Conservation (phyloP, 2,888 invertebrate species). For the Nudaria mundana region DNA sequence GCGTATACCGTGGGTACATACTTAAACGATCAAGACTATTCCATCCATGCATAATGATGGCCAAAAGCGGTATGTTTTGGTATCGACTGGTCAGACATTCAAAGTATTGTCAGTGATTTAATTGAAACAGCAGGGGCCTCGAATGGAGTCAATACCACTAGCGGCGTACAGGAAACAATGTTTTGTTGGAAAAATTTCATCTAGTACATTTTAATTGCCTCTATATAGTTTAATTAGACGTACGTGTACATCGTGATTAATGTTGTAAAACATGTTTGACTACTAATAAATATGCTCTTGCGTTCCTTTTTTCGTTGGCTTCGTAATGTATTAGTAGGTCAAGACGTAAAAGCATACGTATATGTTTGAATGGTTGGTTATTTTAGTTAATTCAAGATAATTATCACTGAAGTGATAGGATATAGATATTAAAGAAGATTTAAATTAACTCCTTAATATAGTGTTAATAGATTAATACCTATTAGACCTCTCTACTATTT, state of each 20-base stretch:
- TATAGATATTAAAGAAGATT: neutral
- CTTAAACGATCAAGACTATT: conserved; percentile 44
- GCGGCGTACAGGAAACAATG: conserved; percentile 68
- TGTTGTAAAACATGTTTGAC: conserved; percentile 54
- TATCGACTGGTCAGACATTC: conserved; percentile 67
- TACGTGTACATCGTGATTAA: conserved; percentile 59
- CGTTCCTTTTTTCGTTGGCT: conserved; percentile 14
- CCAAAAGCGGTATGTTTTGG: conserved; percentile 65
- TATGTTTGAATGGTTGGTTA: conserved; percentile 18
- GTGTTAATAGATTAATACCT: too few relatives aligned
- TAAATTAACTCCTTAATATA: neutral
- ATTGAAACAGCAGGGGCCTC: conserved; percentile 78
- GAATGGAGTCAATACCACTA: conserved; percentile 45
- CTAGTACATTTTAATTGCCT: conserved; percentile 71
- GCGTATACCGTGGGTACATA: too few relatives aligned
- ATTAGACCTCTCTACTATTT: too few relatives aligned
- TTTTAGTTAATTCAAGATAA: conserved; percentile 5
- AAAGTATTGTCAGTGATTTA: conserved; percentile 79
- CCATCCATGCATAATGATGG: conserved; percentile 30
- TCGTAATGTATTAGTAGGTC: conserved; percentile 20
- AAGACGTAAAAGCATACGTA: neutral
- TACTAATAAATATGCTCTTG: conserved; percentile 42
- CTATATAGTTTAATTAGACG: conserved; percentile 68
- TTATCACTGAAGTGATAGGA: neutral
- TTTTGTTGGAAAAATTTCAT: conserved; percentile 71